These are phyloP conservation scores for Leptopilina myrica DNA, from an alignment of 2,888 invertebrate genomes.

Conservation along the genomic window DNA sequence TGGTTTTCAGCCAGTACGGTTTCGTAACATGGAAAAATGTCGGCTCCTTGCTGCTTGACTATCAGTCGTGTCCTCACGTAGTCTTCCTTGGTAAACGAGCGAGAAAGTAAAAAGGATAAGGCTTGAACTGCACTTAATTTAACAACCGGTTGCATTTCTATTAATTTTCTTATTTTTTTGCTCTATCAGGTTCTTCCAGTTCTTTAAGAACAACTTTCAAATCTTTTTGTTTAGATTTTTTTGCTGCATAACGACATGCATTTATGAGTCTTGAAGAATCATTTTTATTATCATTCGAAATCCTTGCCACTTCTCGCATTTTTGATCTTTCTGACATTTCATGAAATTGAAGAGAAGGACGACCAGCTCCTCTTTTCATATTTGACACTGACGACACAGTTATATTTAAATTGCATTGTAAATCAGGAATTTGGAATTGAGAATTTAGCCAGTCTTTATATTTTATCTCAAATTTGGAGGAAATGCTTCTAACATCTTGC, in stretches of 20 bases:
- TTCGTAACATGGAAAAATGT: constrained; percentile 36
- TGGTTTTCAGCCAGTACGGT: constrained; percentile 2
- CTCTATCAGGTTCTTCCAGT: background rate
- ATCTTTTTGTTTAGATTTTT: constrained; percentile 19
- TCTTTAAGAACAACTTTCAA: constrained; percentile 8
- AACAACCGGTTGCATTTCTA: constrained; percentile 1
- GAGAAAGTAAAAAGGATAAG: constrained; percentile 23
- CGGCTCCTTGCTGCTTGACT: constrained; percentile 26
- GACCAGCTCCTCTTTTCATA: too few relatives aligned
- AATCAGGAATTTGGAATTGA: too few relatives aligned
- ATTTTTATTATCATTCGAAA: constrained; percentile 20
- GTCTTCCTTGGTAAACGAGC: constrained; percentile 29
- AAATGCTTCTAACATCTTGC: background rate
- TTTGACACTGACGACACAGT: too few relatives aligned
- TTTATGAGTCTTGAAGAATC: constrained; percentile 22
- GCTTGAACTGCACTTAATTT: constrained; percentile 33
- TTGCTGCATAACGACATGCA: constrained; percentile 40
- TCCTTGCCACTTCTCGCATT: constrained; percentile 17
- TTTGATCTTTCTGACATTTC: constrained; percentile 6
- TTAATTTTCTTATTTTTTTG: background rate
- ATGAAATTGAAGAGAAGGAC: too few relatives aligned
- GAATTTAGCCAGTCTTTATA: too few relatives aligned
- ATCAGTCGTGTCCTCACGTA: constrained; percentile 22
- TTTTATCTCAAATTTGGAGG: background rate
- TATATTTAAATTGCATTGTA: too few relatives aligned